A percentile compares a stretch with the other conserved stretches of the same genome.
These are phyloP conservation scores for Trematomus loennbergii DNA, from an alignment of 2,113 vertebrate species.

Conservation along the genomic window DNA sequence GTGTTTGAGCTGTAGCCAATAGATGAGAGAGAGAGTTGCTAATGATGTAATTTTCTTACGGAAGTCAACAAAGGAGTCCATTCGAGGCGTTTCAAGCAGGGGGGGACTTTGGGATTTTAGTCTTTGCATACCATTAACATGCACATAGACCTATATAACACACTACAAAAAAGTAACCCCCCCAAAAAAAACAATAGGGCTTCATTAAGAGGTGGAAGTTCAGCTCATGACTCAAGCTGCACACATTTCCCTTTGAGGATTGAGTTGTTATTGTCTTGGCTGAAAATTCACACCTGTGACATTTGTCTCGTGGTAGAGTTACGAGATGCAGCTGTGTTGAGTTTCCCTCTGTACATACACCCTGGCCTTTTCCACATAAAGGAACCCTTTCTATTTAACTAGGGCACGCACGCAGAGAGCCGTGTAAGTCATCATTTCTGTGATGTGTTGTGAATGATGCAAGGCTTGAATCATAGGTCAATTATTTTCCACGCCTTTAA, in stretches of 20 bases:
- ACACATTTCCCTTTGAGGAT: conserved; percentile 42
- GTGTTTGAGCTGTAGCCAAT: no score
- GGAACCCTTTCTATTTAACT: conserved; percentile 42
- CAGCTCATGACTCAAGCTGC: not conserved
- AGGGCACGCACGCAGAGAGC: conserved; percentile 17
- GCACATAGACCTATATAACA: no score
- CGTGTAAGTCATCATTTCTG: conserved; percentile 18
- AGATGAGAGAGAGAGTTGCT: no score
- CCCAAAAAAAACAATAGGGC: no score
- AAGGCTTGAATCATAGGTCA: conserved; percentile 8
- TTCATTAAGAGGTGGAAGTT: not conserved
- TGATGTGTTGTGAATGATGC: conserved; percentile 15
- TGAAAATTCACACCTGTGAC: conserved; percentile 74
- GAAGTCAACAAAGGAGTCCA: no score
- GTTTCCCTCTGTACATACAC: conserved; percentile 33
- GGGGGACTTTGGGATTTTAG: no score
- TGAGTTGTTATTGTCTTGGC: conserved; percentile 62
- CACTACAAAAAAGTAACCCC: no score
- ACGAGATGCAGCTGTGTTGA: conserved; percentile 57
- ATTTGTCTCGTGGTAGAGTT: conserved; percentile 53
- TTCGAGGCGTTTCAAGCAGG: no score
- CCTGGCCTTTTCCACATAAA: conserved; percentile 48
- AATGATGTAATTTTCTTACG: no score
- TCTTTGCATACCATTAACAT: no score
- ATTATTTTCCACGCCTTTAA: not conserved